Evolutionary conservation across 2,797 vertebrate species (phyloP).

Genomic region (Gymnocypris eckloni): DNA sequence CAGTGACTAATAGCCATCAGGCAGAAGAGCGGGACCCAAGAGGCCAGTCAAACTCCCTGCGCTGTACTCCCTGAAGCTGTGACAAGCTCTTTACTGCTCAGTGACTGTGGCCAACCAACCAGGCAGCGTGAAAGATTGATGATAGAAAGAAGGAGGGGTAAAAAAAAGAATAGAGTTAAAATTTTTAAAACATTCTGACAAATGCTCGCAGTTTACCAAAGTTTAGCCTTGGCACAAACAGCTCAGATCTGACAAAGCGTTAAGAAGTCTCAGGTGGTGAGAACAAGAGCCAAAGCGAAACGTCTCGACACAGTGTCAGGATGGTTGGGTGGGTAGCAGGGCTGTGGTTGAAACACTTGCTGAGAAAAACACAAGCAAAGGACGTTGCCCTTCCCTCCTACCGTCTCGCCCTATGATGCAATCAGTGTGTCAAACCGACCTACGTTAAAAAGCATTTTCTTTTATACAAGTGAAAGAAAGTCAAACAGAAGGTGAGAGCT

Average conservation of each 20-base stretch:
- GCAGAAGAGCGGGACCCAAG: slow-evolving; percentile 57
- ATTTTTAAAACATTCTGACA: slow-evolving; percentile 71
- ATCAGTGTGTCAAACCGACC: not conserved
- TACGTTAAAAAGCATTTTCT: not conserved
- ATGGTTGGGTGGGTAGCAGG: slow-evolving; percentile 38
- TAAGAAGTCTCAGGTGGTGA: slow-evolving; percentile 51
- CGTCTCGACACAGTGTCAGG: slow-evolving; percentile 42
- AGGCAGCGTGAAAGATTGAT: slow-evolving; percentile 77
- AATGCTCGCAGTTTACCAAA: slow-evolving; percentile 73
- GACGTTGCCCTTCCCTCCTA: not conserved
- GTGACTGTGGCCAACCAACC: slow-evolving; percentile 63
- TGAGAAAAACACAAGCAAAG: slow-evolving; percentile 30
- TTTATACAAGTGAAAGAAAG: not conserved
- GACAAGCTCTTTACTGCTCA: slow-evolving; percentile 37
- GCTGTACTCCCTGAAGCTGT: slow-evolving; percentile 42
- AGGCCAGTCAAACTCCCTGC: slow-evolving; percentile 54
- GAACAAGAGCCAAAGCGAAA: slow-evolving; percentile 54
- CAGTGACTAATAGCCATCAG: slow-evolving; percentile 73
- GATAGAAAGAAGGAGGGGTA: slow-evolving; percentile 58
- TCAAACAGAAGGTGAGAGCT: not conserved
- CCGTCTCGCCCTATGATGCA: slow-evolving; percentile 13
- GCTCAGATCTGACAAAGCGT: slow-evolving; percentile 63
- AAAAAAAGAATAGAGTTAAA: slow-evolving; percentile 6
- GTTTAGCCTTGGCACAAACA: slow-evolving; percentile 74
- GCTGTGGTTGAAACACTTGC: slow-evolving; percentile 46